A percentile compares a stretch with the other conserved stretches of the same genome.
Conservation (phyloP, 2,888 invertebrate genomes). For the Keiferia lycopersicella region DNA sequence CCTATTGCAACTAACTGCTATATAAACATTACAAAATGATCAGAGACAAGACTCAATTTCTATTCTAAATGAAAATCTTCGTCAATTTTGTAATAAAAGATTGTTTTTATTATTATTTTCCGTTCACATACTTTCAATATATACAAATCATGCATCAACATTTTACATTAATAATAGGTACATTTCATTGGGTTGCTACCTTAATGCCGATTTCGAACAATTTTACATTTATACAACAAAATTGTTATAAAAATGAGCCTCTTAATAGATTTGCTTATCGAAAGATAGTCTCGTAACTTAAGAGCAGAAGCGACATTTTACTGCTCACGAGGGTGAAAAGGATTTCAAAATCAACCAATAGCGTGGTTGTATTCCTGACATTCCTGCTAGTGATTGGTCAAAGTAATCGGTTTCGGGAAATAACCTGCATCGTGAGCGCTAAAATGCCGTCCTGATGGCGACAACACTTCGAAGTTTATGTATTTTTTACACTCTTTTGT, state of each 20-base stretch:
- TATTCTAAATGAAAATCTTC: slow-evolving; percentile 65
- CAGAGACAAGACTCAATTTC: slow-evolving; percentile 74
- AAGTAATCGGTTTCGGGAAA: background rate
- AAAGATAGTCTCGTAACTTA: slow-evolving; percentile 45
- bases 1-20: slow-evolving; percentile 59
- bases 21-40: slow-evolving; percentile 42
- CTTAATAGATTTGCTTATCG: slow-evolving; percentile 46
- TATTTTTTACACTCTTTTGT: background rate
- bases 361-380: background rate
- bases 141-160: slow-evolving; percentile 78
- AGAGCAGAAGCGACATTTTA: background rate
- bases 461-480: background rate
- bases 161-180: slow-evolving; percentile 69
- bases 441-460: background rate
- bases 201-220: slow-evolving; percentile 55
- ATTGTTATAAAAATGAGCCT: slow-evolving; percentile 65
- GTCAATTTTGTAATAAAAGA: slow-evolving; percentile 74
- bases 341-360: background rate
- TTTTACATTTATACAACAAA: slow-evolving; percentile 63
- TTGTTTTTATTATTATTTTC: slow-evolving; percentile 71
- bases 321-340: background rate
- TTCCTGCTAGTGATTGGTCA: background rate
- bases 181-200: slow-evolving; percentile 62
- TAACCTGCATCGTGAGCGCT: background rate
- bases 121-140: slow-evolving; percentile 78